Evolutionary conservation across 1,140 invertebrate genomes (phyloP).

Genomic region (Drosophila chauvacae): DNA sequence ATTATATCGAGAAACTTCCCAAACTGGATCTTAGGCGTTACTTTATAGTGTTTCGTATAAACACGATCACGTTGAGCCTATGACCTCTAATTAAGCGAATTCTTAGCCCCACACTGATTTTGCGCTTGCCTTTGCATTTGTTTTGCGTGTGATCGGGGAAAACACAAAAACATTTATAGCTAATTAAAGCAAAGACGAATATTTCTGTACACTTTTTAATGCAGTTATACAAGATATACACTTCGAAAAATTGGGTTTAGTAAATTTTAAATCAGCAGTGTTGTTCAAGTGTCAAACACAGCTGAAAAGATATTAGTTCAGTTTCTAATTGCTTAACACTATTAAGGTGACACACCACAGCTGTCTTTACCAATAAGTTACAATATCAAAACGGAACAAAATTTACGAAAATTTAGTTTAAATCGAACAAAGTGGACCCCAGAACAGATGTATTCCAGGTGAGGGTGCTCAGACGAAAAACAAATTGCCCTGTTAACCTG

Average conservation of each 20-base stretch:
- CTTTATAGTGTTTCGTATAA: conserved; percentile 10
- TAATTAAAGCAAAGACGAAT: background rate
- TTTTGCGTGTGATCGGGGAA: conserved; percentile 21
- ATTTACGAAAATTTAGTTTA: background rate
- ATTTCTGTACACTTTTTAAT: background rate
- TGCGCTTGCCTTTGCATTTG: conserved; percentile 38
- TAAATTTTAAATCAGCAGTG: background rate
- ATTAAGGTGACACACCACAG: background rate
- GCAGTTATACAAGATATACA: background rate
- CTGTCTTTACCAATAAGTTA: conserved; percentile 11
- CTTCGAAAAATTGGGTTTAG: background rate
- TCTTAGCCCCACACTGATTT: conserved; percentile 31
- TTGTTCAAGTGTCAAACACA: background rate
- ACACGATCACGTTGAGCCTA: conserved; percentile 37
- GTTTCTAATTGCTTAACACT: background rate
- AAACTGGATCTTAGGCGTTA: conserved; percentile 32
- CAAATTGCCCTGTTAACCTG: conserved; percentile 64
- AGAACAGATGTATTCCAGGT: conserved; percentile 7
- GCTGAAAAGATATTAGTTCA: background rate
- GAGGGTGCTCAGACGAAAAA: conserved; percentile 16
- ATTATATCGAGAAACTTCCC: conserved; percentile 25
- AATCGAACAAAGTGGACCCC: conserved; percentile 22
- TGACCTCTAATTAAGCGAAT: conserved; percentile 48
- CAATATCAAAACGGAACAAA: background rate
- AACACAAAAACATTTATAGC: conserved; percentile 18